phyloP scores from a whole-genome alignment of 2,113 vertebrate species.

The Xiphophorus couchianus region DNA sequence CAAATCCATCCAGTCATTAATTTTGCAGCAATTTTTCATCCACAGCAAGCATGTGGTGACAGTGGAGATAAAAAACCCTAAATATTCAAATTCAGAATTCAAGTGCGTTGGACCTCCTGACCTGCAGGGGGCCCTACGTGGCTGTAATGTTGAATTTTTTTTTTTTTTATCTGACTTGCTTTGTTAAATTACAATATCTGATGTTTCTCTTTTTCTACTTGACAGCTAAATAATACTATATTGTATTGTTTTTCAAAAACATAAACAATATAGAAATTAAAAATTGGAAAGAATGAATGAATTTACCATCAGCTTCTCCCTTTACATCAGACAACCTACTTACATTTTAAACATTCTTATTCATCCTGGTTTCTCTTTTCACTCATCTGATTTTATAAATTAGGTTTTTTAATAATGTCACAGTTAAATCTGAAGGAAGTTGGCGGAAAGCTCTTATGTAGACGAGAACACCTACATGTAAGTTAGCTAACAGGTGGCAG shows the following conservation, averaged over 20 bases:
- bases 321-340: neutral
- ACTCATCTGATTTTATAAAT: neutral
- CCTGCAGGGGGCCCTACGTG: neutral
- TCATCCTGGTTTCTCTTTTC: neutral
- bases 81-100: neutral
- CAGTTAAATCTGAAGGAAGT: conserved; percentile 29
- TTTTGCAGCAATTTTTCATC: neutral
- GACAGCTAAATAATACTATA: neutral
- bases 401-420: conserved; percentile 10
- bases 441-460: conserved; percentile 33
- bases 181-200: neutral
- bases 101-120: neutral
- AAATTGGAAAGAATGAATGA: neutral
- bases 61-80: neutral
- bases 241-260: neutral
- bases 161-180: neutral
- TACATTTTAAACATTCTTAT: neutral
- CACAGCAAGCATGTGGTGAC: neutral
- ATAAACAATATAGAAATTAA: neutral
- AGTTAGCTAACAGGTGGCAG: conserved; percentile 70
- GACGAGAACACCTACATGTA: conserved; percentile 41
- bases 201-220: neutral
- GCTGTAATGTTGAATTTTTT: neutral
- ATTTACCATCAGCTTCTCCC: neutral
- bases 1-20: neutral